Evolutionary conservation across 1,140 invertebrate genomes (phyloP).

Genomic region (Conus betulinus): DNA sequence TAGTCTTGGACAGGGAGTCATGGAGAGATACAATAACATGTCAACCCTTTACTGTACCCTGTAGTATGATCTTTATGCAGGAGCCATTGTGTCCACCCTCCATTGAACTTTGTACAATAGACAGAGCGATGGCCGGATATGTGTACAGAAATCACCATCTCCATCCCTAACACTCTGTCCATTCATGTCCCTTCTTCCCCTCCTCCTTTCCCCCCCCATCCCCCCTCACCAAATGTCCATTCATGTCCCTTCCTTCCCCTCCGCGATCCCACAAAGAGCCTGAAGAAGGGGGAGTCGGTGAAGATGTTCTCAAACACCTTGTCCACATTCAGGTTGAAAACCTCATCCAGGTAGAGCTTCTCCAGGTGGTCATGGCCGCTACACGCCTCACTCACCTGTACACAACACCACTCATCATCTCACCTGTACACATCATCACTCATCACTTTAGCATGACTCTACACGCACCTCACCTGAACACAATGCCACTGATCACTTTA

Average conservation of each 20-base stretch:
- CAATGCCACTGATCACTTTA: neutral
- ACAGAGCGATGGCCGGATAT: too few relatives aligned
- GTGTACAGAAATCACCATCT: too few relatives aligned
- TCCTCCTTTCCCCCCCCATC: neutral
- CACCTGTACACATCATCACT: neutral
- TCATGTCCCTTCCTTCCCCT: too few relatives aligned
- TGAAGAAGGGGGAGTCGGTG: slow-evolving; percentile 92
- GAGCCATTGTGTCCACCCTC: too few relatives aligned
- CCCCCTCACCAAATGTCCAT: slow-evolving; percentile 85
- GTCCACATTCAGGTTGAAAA: slow-evolving; percentile 86
- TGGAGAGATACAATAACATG: too few relatives aligned
- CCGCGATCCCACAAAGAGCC: slow-evolving; percentile 83
- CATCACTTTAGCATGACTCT: slow-evolving; percentile 19
- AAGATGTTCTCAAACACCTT: slow-evolving; percentile 93
- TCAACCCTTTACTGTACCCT: too few relatives aligned
- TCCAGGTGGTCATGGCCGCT: slow-evolving; percentile 84
- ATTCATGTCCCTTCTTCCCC: neutral
- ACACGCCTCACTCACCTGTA: too few relatives aligned
- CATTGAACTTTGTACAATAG: too few relatives aligned
- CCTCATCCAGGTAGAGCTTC: slow-evolving; percentile 83
- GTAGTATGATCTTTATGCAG: too few relatives aligned
- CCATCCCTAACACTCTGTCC: too few relatives aligned
- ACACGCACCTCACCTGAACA: slow-evolving; percentile 47
- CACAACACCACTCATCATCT: too few relatives aligned
- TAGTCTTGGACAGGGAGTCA: too few relatives aligned